phyloP scores from a whole-genome alignment of 2,888 invertebrate genomes.

The Hirudinaria manillensis region DNA sequence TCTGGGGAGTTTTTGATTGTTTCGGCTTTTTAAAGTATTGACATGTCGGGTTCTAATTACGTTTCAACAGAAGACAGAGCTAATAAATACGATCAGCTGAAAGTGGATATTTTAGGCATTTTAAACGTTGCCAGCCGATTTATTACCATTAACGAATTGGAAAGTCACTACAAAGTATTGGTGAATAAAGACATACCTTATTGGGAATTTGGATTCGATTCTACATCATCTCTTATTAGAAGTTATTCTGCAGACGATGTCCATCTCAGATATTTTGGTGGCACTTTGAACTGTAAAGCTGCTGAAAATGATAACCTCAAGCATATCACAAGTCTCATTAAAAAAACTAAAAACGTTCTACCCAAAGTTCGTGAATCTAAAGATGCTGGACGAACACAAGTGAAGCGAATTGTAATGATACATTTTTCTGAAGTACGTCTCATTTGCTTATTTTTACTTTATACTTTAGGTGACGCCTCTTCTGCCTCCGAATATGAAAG shows the following conservation, averaged over 20 bases:
- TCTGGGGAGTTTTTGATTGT: no score
- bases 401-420: neutral
- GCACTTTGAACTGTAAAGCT: neutral
- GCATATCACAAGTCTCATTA: slow-evolving; percentile 13
- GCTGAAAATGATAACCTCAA: neutral
- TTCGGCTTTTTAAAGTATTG: no score
- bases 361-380: neutral
- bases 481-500: neutral
- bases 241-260: neutral
- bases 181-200: slow-evolving; percentile 8
- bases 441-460: no score
- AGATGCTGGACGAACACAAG: neutral
- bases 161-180: slow-evolving; percentile 5
- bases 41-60: no score
- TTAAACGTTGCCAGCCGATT: neutral
- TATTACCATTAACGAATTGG: neutral
- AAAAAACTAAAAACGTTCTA: slow-evolving; percentile 4
- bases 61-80: neutral
- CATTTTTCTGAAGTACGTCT: neutral
- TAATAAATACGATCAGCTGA: neutral
- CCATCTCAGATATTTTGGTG: neutral
- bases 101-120: slow-evolving; percentile 12
- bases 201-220: neutral
- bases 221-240: neutral
- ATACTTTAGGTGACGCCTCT: no score